Evolutionary conservation across 2,888 invertebrate genomes (phyloP).

Genomic region (Dolichomitus sp.): DNA sequence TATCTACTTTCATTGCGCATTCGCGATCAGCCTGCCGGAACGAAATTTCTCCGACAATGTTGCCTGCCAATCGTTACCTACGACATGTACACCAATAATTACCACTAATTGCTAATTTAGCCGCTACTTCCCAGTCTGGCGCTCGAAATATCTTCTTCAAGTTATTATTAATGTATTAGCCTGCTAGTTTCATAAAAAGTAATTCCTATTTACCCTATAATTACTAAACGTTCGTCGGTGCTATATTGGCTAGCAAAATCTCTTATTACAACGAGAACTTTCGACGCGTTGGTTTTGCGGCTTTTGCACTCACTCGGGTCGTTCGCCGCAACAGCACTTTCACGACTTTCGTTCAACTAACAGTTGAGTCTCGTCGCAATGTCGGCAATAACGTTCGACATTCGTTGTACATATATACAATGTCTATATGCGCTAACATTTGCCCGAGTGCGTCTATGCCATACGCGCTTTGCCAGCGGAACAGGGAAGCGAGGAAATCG

Average conservation of each 20-base stretch:
- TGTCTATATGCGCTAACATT: neutral
- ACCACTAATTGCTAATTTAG: neutral
- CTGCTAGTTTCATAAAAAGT: neutral
- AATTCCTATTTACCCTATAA: neutral
- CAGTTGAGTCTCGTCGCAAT: conserved; percentile 17
- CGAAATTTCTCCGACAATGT: neutral
- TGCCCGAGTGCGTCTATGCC: neutral
- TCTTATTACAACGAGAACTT: conserved; percentile 21
- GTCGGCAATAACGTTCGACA: conserved; percentile 29
- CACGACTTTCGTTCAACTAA: conserved; percentile 79
- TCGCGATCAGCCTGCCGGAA: neutral
- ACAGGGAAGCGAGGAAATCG: conserved; percentile 45
- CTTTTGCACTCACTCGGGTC: conserved; percentile 47
- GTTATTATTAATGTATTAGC: neutral
- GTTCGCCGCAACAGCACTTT: conserved; percentile 74
- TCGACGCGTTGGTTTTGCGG: conserved; percentile 29
- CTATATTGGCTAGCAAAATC: neutral
- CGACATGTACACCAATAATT: neutral
- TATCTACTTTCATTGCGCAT: neutral
- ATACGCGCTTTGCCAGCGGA: neutral
- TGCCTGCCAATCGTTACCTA: neutral
- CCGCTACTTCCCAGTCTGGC: neutral
- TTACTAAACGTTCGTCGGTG: neutral
- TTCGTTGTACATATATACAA: conserved; percentile 14
- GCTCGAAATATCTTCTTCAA: neutral